Evolutionary conservation across 1,140 invertebrate genomes (phyloP), one percentile per base, ranked within the genome.

Genomic region (Eulimnadia texana): DNA sequence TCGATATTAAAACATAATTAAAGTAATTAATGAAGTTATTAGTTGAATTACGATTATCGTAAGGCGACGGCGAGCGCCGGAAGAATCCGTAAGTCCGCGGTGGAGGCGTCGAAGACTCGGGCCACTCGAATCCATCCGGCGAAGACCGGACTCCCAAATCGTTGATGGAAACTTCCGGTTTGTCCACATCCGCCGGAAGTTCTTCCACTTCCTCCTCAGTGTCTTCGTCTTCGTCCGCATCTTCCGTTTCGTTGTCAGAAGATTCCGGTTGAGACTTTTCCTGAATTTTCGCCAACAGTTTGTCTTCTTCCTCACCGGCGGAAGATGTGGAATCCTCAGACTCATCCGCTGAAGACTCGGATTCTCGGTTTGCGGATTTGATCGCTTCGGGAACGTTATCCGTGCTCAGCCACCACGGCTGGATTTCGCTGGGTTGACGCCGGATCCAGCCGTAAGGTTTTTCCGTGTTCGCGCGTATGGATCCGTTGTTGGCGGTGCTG

Each of bases 141-240:
- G 84, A 88, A 61, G 83, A 81, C 64, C 85, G 78, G 68, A 85
- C 85, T n/a, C 84, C 85, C 22, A 88, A 71, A 0, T n/a, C n/a
- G 83, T 82, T 65, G 79, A 76, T 51, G 80, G 51, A 19, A 33
- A 33, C 20, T 58, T 42, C 9, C 27, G 24, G 13, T 20, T 33
- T 20, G 24, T 33, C 50, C 9, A 50, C 28, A 51, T 60, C 47
- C 42, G 60, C 47, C 49, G 60, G 60, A 54, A 61, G 49, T 19
- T 54, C 60, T 19, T 61, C 51, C 16, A 61, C 51, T 20, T 58
- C 55, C 2, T 58, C 55, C n/a, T 58, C 55, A 2, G 55, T 58
- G 2, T 27, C 55, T 10, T 27, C 55, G 20, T 10, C 55, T 28
- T 58, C 55, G 23, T 58, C 23, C 20, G 10, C 23, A 25, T 58